Evolutionary conservation across 2,888 invertebrate species (phyloP), one percentile per base, ranked within the genome.

Genomic region (Melinaea menophilus): DNA sequence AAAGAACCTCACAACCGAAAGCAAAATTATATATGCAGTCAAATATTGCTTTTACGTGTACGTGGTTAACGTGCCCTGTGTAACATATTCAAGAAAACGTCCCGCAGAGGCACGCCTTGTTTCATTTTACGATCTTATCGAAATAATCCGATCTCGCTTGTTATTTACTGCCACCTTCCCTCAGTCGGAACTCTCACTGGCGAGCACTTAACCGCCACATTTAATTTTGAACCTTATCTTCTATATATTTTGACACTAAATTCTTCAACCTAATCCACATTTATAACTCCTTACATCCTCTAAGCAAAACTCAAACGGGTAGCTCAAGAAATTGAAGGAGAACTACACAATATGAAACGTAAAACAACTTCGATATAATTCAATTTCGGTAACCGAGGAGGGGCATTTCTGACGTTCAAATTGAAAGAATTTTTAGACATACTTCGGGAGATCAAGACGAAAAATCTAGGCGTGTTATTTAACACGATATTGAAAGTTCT

Each of bases 81-180:
- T 62, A 71, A 69, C 65, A 63, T 71, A 70, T 71, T 72, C 71
- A 70, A 68, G 69, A 83, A 84, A 86, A 81, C 80, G 85, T 87
- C 85, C 83, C 84, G 77, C 75, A 74, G 83, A 81, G 81, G 79
- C 85, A 76, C 80, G 84, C 80, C 86, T 87, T 90, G 88, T 89
- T 90, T 89, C 88, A 88, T 89, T 89, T 89, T 90, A 90, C 85
- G 89, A 89, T 88, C 87, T 90, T 90, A 90, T 90, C 90, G 89
- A 89, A 88, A 90, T 90, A 90, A 90, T 90, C 88, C 87, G 86
- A 90, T 88, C 90, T 85, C 79, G 77, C 83, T 84, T 84, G 86
- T 90, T 90, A 89, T 90, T 90, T 90, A 90, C 88, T 85, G 80
- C 88, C 81, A 78, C 79, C 83, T 85, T 84, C 84, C 84, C 84